Evolutionary conservation across 2,888 invertebrate species (phyloP).

Genomic region (Eupithecia tripunctaria): DNA sequence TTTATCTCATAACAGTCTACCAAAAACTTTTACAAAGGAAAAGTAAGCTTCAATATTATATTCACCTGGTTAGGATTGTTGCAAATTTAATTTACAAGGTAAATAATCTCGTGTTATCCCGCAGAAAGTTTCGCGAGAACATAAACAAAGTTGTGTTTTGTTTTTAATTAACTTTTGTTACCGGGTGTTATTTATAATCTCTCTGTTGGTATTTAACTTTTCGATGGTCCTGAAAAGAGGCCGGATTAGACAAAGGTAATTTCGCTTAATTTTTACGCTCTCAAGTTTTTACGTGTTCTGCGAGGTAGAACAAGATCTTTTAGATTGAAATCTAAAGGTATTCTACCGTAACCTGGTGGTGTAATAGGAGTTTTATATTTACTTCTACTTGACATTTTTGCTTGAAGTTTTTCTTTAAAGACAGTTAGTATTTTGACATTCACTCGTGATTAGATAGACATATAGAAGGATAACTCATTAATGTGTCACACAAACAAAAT

Average conservation of each 20-base stretch:
- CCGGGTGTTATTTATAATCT: conserved; percentile 26
- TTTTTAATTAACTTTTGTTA: conserved; percentile 41
- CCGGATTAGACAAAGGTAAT: conserved; percentile 8
- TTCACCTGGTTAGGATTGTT: conserved; percentile 26
- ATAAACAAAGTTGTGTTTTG: conserved; percentile 36
- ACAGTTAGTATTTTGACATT: too few relatives aligned
- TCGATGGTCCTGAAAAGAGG: conserved; percentile 14
- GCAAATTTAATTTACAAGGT: conserved; percentile 24
- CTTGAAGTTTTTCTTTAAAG: neutral
- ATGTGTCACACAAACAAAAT: too few relatives aligned
- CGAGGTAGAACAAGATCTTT: neutral
- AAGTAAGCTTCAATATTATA: neutral
- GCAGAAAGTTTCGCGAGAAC: conserved; percentile 26
- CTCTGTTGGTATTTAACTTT: conserved; percentile 24
- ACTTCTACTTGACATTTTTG: neutral
- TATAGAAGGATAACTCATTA: too few relatives aligned
- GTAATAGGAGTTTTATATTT: neutral
- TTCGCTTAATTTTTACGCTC: conserved; percentile 11
- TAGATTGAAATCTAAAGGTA: neutral
- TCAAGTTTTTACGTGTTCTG: neutral
- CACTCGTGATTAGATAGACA: too few relatives aligned
- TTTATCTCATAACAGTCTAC: neutral
- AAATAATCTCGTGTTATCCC: conserved; percentile 23
- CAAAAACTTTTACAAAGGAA: neutral
- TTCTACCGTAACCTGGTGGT: neutral